phyloP scores from a whole-genome alignment of 2,888 invertebrate species.

The Rhorus exstirpatorius region DNA sequence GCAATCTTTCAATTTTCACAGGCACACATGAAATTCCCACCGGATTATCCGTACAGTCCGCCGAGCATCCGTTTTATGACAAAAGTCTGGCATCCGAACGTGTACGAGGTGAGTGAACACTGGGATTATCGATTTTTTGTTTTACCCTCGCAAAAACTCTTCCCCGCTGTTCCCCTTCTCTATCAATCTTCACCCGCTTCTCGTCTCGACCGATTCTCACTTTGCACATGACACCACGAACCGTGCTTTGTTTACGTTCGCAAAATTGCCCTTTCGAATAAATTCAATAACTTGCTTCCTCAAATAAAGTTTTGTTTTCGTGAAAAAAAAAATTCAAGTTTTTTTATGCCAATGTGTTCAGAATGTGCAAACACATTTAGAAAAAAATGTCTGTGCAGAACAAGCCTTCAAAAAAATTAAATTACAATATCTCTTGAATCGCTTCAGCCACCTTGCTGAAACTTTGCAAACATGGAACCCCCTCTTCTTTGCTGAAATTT shows the following conservation, averaged over 20 bases:
- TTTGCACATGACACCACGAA: slow-evolving; percentile 5
- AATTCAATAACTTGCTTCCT: too few species aligned
- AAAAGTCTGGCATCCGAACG: slow-evolving; percentile 99
- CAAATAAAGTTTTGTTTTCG: too few species aligned
- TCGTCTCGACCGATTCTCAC: slow-evolving; percentile 44
- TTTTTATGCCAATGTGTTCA: too few species aligned
- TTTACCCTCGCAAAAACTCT: slow-evolving; percentile 63
- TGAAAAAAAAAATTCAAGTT: neutral
- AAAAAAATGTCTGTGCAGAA: too few species aligned
- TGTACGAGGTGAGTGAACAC: slow-evolving; percentile 96
- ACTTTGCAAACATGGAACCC: too few species aligned
- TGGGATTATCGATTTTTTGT: slow-evolving; percentile 76
- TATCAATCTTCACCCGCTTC: slow-evolving; percentile 41
- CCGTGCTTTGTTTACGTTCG: too few species aligned
- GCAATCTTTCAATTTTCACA: slow-evolving; percentile 87
- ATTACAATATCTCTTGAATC: too few species aligned
- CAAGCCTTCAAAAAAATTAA: too few species aligned
- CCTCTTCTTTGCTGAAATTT: too few species aligned
- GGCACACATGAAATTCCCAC: slow-evolving; percentile 99
- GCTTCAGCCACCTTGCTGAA: too few species aligned
- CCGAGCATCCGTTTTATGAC: slow-evolving; percentile 99
- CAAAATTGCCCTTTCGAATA: too few species aligned
- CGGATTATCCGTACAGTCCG: slow-evolving; percentile 99
- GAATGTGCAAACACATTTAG: too few species aligned
- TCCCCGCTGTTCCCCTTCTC: slow-evolving; percentile 52